Base-by-base conservation (phyloP, 2,888 invertebrate genomes). In the Odontocolon sp. region DNA sequence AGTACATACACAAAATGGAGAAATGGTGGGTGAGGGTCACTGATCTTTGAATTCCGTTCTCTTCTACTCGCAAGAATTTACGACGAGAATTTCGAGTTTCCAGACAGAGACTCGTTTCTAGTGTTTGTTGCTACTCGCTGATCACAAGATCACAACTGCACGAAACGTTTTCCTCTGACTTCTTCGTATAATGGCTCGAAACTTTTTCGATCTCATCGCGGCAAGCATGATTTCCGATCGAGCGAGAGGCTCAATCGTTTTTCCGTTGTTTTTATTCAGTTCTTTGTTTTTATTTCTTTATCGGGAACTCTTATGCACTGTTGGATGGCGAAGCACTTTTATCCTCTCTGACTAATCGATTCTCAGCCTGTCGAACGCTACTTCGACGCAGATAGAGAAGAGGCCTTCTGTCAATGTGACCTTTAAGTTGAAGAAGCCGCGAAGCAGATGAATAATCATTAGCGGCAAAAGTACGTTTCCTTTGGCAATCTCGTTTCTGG, bases 281-380 rank as follows among this genome's bases (percentile, higher is more conserved):
- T n/a, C 52, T 52, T 31, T n/a, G 26, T 6, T n/a, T n/a, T 11
- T 16, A 14, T 3, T 2, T 54, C 18, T 8, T 54, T 54, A 54
- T 54, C 54, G 31, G 9, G 33, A 54, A 33, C 54, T 31, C 18
- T 1, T 31, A 31, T 14, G 33, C 16, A 3, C 9, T 9, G 33
- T 9, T 33, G 9, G 18, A n/a, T 18, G 28, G 26, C 14, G 28
- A 28, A 5, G 28, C 50, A 11, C 28, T 52, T n/a, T 52, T 26
- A 52, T 52, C 50, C 54, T 14, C 31, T 33, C 18, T 9, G 33
- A 54, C 54, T 31, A 54, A 54, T 54, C 33, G 33, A 54, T 54
- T 31, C 11, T 31, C 54, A 14, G 54, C 18, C 18, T 54, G 31
- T 18, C 18, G 33, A 16, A 52, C 50, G 18, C 9, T 54, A 9